phyloP scores from a whole-genome alignment of 2,797 vertebrate species.

The Acestrorhynchus altus region DNA sequence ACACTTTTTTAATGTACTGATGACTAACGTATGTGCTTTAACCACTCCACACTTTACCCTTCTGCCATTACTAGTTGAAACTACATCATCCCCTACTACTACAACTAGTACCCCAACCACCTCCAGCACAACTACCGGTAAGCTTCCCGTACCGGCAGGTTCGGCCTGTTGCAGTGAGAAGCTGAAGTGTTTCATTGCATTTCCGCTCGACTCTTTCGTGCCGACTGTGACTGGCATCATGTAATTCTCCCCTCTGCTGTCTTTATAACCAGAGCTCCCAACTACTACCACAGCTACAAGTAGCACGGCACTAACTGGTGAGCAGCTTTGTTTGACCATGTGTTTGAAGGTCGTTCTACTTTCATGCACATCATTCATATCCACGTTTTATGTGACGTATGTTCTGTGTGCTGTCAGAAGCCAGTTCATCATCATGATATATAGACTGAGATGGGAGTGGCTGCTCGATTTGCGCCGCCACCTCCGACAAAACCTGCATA shows the following conservation, averaged over 20 bases:
- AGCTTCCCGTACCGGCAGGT: conserved; percentile 46
- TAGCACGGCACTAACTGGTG: not conserved
- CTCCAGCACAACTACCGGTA: conserved; percentile 61
- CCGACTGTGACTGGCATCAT: not conserved
- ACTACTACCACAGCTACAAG: not conserved
- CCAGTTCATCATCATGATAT: conserved; percentile 4
- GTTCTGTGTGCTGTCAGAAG: conserved; percentile 18
- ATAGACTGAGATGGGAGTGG: no score
- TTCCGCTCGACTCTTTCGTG: not conserved
- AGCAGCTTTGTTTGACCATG: conserved; percentile 8
- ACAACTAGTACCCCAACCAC: conserved; percentile 50
- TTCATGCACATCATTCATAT: not conserved
- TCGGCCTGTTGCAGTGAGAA: not conserved
- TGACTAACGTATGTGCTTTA: conserved; percentile 40
- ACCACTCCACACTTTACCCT: conserved; percentile 47
- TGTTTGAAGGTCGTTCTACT: not conserved
- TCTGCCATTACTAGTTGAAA: conserved; percentile 57
- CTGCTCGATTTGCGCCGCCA: no score
- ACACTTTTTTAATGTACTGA: conserved; percentile 23
- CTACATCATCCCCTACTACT: conserved; percentile 50
- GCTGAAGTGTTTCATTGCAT: not conserved
- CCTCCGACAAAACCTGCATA: no score
- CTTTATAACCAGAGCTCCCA: not conserved
- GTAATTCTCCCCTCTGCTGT: not conserved
- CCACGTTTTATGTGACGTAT: not conserved